phyloP scores from a whole-genome alignment of 2,797 vertebrate genomes.

The Macrochelys suwanniensis region DNA sequence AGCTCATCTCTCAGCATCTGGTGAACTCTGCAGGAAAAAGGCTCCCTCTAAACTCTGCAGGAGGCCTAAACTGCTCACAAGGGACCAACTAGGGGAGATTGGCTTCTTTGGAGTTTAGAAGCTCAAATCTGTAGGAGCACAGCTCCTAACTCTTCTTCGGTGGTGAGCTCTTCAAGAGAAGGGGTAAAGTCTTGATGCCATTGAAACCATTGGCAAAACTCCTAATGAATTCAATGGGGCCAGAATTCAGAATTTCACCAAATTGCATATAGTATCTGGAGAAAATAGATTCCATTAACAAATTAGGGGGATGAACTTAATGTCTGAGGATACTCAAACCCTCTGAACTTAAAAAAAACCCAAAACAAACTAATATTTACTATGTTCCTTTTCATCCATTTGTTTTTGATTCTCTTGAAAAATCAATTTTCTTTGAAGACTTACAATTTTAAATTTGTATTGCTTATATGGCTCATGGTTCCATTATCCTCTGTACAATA shows the following conservation, averaged over 20 bases:
- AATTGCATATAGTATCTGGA: neutral
- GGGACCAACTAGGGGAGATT: neutral
- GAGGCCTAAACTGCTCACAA: neutral
- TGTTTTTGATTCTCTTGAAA: neutral
- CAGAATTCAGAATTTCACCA: neutral
- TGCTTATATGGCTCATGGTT: neutral
- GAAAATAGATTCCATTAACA: neutral
- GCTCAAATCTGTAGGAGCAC: neutral
- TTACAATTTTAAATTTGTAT: neutral
- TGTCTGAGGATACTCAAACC: neutral
- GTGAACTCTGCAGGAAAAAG: neutral
- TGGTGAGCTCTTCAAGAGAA: neutral
- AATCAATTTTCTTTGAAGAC: neutral
- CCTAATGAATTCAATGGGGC: neutral
- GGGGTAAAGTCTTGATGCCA: neutral
- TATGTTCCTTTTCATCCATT: neutral
- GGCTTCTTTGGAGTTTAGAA: neutral
- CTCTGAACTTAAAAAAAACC: neutral
- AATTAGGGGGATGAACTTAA: neutral
- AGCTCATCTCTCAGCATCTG: neutral
- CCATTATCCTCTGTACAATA: neutral
- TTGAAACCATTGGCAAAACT: neutral
- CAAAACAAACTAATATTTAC: neutral
- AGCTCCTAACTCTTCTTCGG: neutral
- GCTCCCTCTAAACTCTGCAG: neutral